Base-by-base conservation (phyloP, 2,888 invertebrate species). In the Nasonia oneida region DNA sequence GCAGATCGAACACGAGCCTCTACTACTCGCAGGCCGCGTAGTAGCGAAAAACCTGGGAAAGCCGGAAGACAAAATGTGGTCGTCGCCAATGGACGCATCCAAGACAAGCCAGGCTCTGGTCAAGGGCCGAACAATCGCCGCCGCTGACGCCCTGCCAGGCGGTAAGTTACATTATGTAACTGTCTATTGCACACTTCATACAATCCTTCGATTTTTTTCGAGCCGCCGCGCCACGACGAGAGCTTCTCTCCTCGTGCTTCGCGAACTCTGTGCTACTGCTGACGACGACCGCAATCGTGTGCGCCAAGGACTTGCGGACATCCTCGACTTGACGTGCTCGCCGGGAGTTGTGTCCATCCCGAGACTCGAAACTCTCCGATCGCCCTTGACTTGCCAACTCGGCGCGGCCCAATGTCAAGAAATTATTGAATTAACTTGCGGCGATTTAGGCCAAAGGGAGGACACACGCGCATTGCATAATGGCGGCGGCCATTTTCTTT, bases 71-170 rank as follows among this genome's bases (percentile, higher is more conserved):
- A 94, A 91, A 89, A 94, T 94, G 94, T 93, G 93, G 91, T 92
- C 93, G 86, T 93, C 94, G 47, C 89, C 94, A 88, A 88, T 94
- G 88, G 94, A 94, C 90, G 90, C 92, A 75, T 93, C 93, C 14
- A 94, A 94, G 91, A 91, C 89, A 90, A 94, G 92, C 88, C 93
- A 92, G 83, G 87, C 90, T 29, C 89, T 94, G 47, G 92, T 94
- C 78, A 91, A 91, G 70, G 91, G 93, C 79, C 92, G 94, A 74
- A 92, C 90, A 85, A 94, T 94, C 87, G 93, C 92, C 18, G 93
- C 94, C 39, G 94, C 94, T 50, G 90, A 92, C 80, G 89, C 92
- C 37, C 91, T 90, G 53, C 88, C 91, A 33, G 93, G 92, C 88
- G 94, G 94, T 94, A 85, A 92, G 91, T 90, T 80, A 39, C 71